Evolutionary conservation across 2,113 vertebrate species (phyloP), one percentile per base, ranked within the genome.

Genomic region (Puntigrus tetrazona): DNA sequence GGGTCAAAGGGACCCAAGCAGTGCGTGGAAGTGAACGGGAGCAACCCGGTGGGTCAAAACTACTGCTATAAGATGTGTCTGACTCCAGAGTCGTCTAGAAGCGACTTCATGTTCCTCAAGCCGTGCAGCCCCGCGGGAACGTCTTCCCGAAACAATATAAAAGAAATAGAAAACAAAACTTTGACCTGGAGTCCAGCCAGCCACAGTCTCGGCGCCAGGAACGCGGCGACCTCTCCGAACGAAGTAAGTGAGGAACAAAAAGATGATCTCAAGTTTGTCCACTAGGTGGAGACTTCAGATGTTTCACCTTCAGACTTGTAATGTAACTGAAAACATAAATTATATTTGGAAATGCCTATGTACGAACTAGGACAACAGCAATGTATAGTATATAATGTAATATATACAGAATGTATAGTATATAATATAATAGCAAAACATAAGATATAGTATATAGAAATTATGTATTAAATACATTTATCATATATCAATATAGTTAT

Each of bases 91-190:
- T 96, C 95, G 7, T 95, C 95, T 67, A 96, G 95, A 89, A 96
- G 95, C 0, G 96, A 97, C 91, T 96, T 97, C 85, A 97, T 96
- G 96, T 97, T 97, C 88, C 93, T 97, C 13, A 97, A 96, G 83
- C 95, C 96, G 8, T 96, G 92, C 89, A 95, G 94, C 38, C 94
- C 95, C 0, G 87, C 91, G 0, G 85, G 90, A 2, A 89, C 90
- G 0, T 84, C 87, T 1, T 91, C 90, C 0, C 88, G 93, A 63
- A 96, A 96, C 84, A 96, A 96, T 0, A 87, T 93, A 84, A 95
- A 94, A 81, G 92, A 92, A 61, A 86, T 92, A 0, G 91, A 94
- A 57, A 92, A 93, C 61, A 89, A 91, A 86, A 93, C 89, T 1
- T 89, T 93, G 3, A 92, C 90, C 36, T 95, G 94, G 93, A 93